A percentile compares a stretch with the other conserved stretches of the same genome.
These are phyloP conservation scores for Cheiracanthium punctorium DNA, from an alignment of 2,888 invertebrate genomes.

Conservation along the genomic window DNA sequence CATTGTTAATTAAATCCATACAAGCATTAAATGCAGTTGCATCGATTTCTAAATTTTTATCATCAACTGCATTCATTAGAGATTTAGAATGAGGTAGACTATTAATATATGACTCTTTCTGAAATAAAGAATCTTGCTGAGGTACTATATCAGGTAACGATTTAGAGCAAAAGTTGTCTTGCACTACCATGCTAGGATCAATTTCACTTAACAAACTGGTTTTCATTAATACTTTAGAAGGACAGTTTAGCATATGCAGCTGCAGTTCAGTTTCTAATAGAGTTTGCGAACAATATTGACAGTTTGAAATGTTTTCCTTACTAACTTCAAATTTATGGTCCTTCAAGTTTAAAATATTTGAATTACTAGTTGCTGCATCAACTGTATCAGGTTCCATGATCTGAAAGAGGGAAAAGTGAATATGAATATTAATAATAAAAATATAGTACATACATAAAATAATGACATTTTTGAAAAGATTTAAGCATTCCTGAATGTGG, in stretches of 20 bases:
- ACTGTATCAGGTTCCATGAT: not conserved
- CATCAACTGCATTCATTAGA: not conserved
- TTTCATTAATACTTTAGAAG: not conserved
- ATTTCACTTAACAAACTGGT: not conserved
- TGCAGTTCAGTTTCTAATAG: not conserved
- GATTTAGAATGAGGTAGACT: not conserved
- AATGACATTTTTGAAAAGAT: too few species aligned
- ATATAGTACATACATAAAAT: not conserved
- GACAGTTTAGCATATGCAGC: not conserved
- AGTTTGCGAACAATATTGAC: not conserved
- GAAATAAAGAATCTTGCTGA: not conserved
- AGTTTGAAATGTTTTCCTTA: not conserved
- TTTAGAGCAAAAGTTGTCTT: not conserved
- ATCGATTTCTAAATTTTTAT: constrained; percentile 6
- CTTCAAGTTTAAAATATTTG: not conserved
- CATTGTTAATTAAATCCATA: not conserved
- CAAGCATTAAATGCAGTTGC: not conserved
- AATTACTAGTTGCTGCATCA: not conserved
- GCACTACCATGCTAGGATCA: not conserved
- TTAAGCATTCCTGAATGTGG: too few species aligned
- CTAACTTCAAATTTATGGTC: too few species aligned
- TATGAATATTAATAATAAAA: not conserved
- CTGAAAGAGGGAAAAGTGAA: not conserved
- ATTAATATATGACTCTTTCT: not conserved
- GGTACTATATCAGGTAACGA: not conserved